Conservation (phyloP, 2,797 vertebrate genomes). For the Pseudochirops cupreus region DNA sequence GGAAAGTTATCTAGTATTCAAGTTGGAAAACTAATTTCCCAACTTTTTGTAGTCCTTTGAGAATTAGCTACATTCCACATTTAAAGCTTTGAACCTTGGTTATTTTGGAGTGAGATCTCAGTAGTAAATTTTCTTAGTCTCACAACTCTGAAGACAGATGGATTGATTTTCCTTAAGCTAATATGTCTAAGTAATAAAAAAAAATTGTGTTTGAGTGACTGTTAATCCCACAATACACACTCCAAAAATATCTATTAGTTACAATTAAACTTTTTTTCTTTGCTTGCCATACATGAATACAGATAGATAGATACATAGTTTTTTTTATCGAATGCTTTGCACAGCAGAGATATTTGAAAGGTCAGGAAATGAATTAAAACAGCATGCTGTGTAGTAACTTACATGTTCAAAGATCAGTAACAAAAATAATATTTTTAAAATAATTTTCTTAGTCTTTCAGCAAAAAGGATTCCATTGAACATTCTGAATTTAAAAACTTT, state of each 20-base stretch:
- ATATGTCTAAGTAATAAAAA: background rate
- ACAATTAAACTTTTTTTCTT: conserved; percentile 21
- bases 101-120: conserved; percentile 48
- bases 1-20: conserved; percentile 56
- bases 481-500: background rate
- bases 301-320: background rate
- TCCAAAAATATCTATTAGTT: conserved; percentile 49
- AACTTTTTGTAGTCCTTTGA: conserved; percentile 48
- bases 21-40: conserved; percentile 59
- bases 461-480: background rate
- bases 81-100: conserved; percentile 30
- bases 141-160: conserved; percentile 6
- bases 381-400: background rate
- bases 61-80: conserved; percentile 53
- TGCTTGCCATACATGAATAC: background rate
- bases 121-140: conserved; percentile 45
- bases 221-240: conserved; percentile 35
- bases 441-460: background rate
- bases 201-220: conserved; percentile 41
- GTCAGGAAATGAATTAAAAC: background rate
- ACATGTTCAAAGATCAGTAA: background rate
- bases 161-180: conserved; percentile 16
- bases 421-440: background rate
- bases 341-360: conserved; percentile 26
- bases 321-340: conserved; percentile 34